Evolutionary conservation across 2,797 vertebrate species (phyloP), one percentile per base, ranked within the genome.

Genomic region (Chanos chanos): DNA sequence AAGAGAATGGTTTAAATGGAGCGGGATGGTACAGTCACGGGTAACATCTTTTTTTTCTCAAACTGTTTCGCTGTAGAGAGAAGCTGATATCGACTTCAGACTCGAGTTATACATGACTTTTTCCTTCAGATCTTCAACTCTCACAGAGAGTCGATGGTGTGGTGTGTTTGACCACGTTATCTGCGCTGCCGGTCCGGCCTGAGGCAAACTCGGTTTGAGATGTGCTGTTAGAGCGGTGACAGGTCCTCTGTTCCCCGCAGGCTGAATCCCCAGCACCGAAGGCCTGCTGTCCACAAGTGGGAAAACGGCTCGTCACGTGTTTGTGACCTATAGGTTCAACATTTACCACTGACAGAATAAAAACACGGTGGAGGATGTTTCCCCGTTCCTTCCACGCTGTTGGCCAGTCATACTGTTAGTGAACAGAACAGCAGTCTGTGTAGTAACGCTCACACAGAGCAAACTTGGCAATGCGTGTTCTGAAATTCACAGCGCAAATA

Each of bases 41-140:
- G 78, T 85, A 69, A 74, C 73, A 84, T 83, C 81, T 79, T 83
- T 80, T 68, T 68, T 86, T n/a, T n/a, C n/a, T n/a, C n/a, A n/a
- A 87, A 88, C 84, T 88, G 79, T 80, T 86, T 86, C 83, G 86
- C 81, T 75, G 82, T 82, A 77, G 66, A 66, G 72, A 79, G 77
- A 75, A 75, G 83, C 85, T 72, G 81, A 81, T 54, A 84, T 79
- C 75, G 68, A 82, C 76, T 82, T 76, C 64, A 55, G 74, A 77
- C 83, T 86, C 72, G 81, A 86, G 82, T 77, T 80, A 16, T 34
- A 52, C 76, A 77, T 82, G 83, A 84, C 77, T 85, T 76, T 74
- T 85, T 80, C 77, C 77, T 76, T 85, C 85, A 39, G 55, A 18
- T 21, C n/a, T 77, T 82, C 78, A 85, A 82, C 83, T 72, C 47